These are phyloP conservation scores for Agriopis marginaria DNA, from an alignment of 2,888 invertebrate genomes.

Conservation along the genomic window DNA sequence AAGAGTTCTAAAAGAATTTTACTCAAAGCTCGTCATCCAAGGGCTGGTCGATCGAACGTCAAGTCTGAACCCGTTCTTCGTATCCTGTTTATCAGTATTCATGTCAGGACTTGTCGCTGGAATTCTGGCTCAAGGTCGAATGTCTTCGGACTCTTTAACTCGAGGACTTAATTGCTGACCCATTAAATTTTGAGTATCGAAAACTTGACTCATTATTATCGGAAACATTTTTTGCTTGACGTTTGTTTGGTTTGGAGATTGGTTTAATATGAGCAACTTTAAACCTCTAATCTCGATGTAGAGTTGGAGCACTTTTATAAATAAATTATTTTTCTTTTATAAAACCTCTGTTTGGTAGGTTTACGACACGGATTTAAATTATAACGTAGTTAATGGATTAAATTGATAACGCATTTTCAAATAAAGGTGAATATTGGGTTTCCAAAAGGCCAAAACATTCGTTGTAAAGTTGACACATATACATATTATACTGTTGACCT, in stretches of 20 bases:
- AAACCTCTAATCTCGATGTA: background rate
- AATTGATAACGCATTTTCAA: no score
- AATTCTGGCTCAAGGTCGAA: constrained; percentile 34
- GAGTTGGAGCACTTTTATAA: no score
- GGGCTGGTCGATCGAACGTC: constrained; percentile 1
- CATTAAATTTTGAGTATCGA: constrained; percentile 13
- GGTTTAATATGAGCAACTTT: background rate
- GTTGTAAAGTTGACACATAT: no score
- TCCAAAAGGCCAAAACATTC: no score
- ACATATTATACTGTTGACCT: no score
- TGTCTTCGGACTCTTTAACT: constrained; percentile 19
- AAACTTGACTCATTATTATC: constrained; percentile 20
- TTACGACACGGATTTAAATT: background rate
- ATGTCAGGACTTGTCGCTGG: constrained; percentile 38
- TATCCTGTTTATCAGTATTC: constrained; percentile 38
- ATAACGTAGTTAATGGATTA: no score
- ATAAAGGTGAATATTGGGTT: no score
- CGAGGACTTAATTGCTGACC: constrained; percentile 26
- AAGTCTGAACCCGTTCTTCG: constrained; percentile 22
- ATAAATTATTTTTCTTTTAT: no score
- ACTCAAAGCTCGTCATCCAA: background rate
- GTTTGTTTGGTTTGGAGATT: no score
- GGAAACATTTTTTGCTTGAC: constrained; percentile 6
- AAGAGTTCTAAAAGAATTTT: background rate
- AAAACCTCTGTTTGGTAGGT: background rate